Base-by-base conservation (phyloP, 2,113 vertebrate species). In the Jacana jacana region DNA sequence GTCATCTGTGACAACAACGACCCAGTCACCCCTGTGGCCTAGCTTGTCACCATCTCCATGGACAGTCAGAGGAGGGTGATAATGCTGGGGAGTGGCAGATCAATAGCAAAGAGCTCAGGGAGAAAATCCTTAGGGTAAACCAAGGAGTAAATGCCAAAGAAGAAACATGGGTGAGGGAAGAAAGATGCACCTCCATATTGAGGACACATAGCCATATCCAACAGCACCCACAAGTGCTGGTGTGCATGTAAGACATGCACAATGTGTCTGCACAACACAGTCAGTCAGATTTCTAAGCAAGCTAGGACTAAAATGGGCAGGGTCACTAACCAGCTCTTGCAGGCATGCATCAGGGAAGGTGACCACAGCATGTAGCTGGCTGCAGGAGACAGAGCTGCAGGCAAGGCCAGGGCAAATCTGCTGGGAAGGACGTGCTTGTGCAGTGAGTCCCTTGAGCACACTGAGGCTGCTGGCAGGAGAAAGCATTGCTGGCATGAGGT, bases 381-480 rank as follows among this genome's bases (percentile, higher is more conserved):
- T 86, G 35, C 78, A 57, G 55, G 65, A 85, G 33, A 68, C 77
- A 78, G 42, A 20, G 28, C 69, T 19, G 42, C 48, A 33, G 75
- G 20, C 0, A 0, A 39, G 78, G 81, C 64, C 84, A 65, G 64
- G 51, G 17, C 40, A 75, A 63, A 72, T 30, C 57, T 39, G 52
- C 84, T 39, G 12, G 40, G 65, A 46, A 86, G 44, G 51, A 57
- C 33, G 4, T 25, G 48, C 30, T 78, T 2, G 0, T 17, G 89
- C 66, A 79, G 49, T 10, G 49, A 89, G 65, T 91, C 70, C 49
- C 8, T 14, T 51, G 15, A 81, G 60, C 3, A 4, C 65, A 15
- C 30, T 6, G 84, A 79, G 61, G 77, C 86, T 92, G 65, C 77
- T 95, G 95, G 83, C 66, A 82, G 8, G 27, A 46, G 31, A 71